Percentiles rank a stretch among this genome's conserved stretches.
These are phyloP conservation scores for Mactra quadrangularis DNA, from an alignment of 1,140 invertebrate genomes.

Conservation along the genomic window DNA sequence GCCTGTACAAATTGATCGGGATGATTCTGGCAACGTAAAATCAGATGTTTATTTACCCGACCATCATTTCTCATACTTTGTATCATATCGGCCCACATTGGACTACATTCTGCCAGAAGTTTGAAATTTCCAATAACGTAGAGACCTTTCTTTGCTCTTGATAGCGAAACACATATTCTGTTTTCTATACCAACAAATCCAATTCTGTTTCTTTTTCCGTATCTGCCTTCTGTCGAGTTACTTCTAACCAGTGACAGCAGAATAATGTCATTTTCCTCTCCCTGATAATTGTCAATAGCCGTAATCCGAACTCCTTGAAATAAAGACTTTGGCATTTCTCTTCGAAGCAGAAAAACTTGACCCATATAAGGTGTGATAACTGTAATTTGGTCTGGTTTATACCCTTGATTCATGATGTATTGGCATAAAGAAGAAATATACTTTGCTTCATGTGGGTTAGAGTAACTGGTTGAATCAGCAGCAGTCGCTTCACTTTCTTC, in stretches of 20 bases:
- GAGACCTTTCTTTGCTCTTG: slow-evolving; percentile 89
- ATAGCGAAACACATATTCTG: slow-evolving; percentile 92
- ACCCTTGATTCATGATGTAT: slow-evolving; percentile 81
- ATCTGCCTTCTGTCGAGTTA: slow-evolving; percentile 75
- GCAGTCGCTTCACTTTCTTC: slow-evolving; percentile 66
- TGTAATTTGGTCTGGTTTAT: slow-evolving; percentile 77
- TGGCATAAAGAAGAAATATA: slow-evolving; percentile 72
- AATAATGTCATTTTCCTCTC: slow-evolving; percentile 93
- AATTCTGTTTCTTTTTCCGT: slow-evolving; percentile 84
- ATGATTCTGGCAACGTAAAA: slow-evolving; percentile 82
- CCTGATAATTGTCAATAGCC: slow-evolving; percentile 89
- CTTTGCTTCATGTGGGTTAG: slow-evolving; percentile 78
- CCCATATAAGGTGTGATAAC: slow-evolving; percentile 81
- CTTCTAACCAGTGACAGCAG: slow-evolving; percentile 92
- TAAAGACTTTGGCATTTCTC: slow-evolving; percentile 65
- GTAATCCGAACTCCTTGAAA: slow-evolving; percentile 83
- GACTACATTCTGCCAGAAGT: slow-evolving; percentile 82
- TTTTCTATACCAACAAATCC: slow-evolving; percentile 91
- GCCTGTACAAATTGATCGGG: slow-evolving; percentile 66
- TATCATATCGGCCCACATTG: slow-evolving; percentile 82
- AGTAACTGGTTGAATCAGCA: slow-evolving; percentile 74
- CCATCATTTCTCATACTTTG: slow-evolving; percentile 52
- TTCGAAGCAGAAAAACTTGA: slow-evolving; percentile 72
- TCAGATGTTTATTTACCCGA: slow-evolving; percentile 70
- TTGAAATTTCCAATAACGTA: slow-evolving; percentile 89